Percentiles rank a stretch among this genome's conserved stretches.
Conservation (phyloP, 2,888 invertebrate species). For the Spilosoma lubricipeda region DNA sequence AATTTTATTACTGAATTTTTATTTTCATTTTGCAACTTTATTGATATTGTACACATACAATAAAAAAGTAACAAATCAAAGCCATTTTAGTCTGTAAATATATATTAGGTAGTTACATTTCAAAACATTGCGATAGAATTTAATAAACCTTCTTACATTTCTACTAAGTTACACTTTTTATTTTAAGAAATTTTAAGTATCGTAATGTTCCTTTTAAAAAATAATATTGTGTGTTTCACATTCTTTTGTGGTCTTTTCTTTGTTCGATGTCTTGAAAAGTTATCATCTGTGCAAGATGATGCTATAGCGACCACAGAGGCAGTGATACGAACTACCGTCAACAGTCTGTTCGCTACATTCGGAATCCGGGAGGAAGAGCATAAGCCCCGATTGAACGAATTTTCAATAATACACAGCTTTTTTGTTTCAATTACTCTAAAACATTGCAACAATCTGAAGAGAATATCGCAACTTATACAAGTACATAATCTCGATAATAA, state of each 20-base stretch:
- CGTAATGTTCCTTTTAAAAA: conserved; percentile 36
- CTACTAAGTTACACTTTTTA: conserved; percentile 6
- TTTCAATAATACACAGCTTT: conserved; percentile 62
- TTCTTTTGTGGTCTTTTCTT: conserved; percentile 30
- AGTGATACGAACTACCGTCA: conserved; percentile 56
- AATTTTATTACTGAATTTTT: neutral
- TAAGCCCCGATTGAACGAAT: conserved; percentile 57
- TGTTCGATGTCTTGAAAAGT: conserved; percentile 44
- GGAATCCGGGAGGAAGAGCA: conserved; percentile 51
- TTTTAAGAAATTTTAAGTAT: neutral
- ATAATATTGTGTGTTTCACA: conserved; percentile 29
- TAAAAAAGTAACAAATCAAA: neutral
- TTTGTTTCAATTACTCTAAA: conserved; percentile 61
- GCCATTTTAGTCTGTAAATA: neutral
- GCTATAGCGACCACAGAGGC: conserved; percentile 55
- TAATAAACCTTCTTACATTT: no score
- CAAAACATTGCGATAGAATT: no score
- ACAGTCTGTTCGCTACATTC: conserved; percentile 61
- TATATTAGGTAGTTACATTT: conserved; percentile 1
- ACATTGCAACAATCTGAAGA: conserved; percentile 59
- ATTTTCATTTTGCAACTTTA: neutral
- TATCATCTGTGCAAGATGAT: conserved; percentile 48
- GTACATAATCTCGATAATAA: conserved; percentile 52
- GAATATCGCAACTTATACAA: conserved; percentile 59
- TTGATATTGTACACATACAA: neutral